Base-by-base conservation (phyloP, 2,888 invertebrate genomes). In the Thymelicus sylvestris region DNA sequence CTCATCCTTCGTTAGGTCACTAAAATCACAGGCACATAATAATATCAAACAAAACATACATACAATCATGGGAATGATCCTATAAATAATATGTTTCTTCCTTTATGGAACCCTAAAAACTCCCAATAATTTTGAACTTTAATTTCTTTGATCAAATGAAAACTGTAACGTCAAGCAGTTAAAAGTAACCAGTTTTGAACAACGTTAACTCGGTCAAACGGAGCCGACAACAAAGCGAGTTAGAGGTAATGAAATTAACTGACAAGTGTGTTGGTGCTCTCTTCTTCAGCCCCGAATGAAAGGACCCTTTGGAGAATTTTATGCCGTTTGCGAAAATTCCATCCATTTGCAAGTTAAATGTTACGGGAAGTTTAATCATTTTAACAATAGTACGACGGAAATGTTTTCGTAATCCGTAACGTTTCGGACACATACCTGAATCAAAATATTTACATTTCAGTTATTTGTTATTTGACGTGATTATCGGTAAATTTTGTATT, bases 221-320 rank as follows among this genome's bases (percentile, higher is more conserved):
- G 47, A 47, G 12, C 8, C 15, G 19, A 24, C 55, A 55, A 55
- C 67, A 62, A 67, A 67, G 61, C 41, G 15, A 60, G 60, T 52
- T 52, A 31, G 55, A 52, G 55, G n/a, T 41, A 55, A 67, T 55
- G 41, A 67, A 67, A 67, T 67, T 52, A 63, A 19, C 52, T 44
- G 67, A 67, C 67, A 67, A 62, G 62, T 67, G 62, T 67, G 50
- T 15, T 55, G 41, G 61, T 24, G 67, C 1, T 62, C 24, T 52
- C 60, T 67, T 67, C 62, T 67, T 62, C 52, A 62, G 55, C n/a
- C 10, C 52, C 41, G 61, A 41, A 50, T 60, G 38, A 61, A 48
- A 38, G 41, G 59, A 38, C 15, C 38, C 67, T 61, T 67, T 67
- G 67, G 61, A 8, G 52, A 67, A 41, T 67, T 67, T 62, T 41